Conservation (phyloP, 2,797 vertebrate genomes). For the Gallinago stenura region DNA sequence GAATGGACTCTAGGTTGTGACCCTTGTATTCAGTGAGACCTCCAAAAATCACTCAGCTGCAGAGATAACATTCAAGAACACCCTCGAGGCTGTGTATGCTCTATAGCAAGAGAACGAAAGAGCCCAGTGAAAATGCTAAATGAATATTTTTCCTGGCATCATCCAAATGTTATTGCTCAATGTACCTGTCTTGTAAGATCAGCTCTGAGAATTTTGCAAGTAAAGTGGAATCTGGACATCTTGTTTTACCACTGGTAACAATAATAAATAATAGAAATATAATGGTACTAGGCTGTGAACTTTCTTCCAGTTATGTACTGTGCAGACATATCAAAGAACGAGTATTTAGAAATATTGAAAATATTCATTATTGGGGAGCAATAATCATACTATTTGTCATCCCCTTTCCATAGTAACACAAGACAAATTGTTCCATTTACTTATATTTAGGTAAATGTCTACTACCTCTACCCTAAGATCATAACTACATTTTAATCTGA, state of each 20-base stretch:
- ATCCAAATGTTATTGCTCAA: not conserved
- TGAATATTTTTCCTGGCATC: not conserved
- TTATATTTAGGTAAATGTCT: not conserved
- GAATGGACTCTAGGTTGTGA: conserved; percentile 75
- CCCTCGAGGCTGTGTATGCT: conserved; percentile 25
- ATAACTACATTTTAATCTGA: not conserved
- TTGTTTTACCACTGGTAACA: not conserved
- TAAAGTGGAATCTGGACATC: not conserved
- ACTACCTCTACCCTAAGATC: not conserved
- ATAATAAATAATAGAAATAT: conserved; percentile 4
- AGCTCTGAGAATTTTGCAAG: not conserved
- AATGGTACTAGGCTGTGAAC: not conserved
- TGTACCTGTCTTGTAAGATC: conserved; percentile 38
- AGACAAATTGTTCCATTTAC: not conserved
- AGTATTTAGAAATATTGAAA: not conserved
- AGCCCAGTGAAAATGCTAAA: conserved; percentile 17
- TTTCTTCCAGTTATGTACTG: not conserved
- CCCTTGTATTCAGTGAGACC: conserved; percentile 74
- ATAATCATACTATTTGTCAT: not conserved
- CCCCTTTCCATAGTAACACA: not conserved
- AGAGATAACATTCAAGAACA: conserved; percentile 76
- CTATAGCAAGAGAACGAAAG: conserved; percentile 30
- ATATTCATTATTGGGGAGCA: not conserved
- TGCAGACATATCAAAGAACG: not conserved
- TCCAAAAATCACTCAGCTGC: conserved; percentile 75